Conservation (phyloP, 2,113 vertebrate genomes). For the Sakesphorus luctuosus region DNA sequence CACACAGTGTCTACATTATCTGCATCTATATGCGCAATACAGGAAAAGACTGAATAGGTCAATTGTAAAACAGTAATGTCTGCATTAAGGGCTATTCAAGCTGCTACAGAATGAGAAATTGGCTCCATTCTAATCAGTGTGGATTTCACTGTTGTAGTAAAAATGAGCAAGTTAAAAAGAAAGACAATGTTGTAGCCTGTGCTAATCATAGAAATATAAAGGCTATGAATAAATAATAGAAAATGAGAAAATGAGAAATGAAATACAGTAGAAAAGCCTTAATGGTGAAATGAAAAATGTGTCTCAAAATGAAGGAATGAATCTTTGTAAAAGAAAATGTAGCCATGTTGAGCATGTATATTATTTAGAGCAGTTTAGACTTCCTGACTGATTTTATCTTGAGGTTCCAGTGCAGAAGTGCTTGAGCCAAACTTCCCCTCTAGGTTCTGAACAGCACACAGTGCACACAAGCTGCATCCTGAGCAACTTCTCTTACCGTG, state of each 20-base stretch:
- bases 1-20: not conserved
- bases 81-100: not conserved
- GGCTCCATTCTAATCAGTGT: not conserved
- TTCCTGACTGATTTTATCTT: not conserved
- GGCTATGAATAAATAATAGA: constrained; percentile 58
- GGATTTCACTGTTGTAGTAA: not conserved
- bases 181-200: constrained; percentile 41
- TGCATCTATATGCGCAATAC: not conserved
- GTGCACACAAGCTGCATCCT: not conserved
- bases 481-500: not conserved
- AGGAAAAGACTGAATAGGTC: not conserved
- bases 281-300: constrained; percentile 16
- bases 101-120: not conserved
- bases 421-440: not conserved
- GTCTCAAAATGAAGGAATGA: not conserved
- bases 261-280: not conserved
- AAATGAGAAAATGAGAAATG: constrained; percentile 29
- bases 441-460: not conserved
- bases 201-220: constrained; percentile 52
- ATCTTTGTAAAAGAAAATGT: not conserved
- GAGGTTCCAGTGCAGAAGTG: not conserved
- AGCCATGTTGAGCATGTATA: not conserved
- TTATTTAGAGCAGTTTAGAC: not conserved
- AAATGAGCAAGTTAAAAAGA: constrained; percentile 46
- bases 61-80: not conserved